These are phyloP conservation scores for Stictocephala bisonia DNA, from an alignment of 2,888 invertebrate genomes.

Conservation along the genomic window DNA sequence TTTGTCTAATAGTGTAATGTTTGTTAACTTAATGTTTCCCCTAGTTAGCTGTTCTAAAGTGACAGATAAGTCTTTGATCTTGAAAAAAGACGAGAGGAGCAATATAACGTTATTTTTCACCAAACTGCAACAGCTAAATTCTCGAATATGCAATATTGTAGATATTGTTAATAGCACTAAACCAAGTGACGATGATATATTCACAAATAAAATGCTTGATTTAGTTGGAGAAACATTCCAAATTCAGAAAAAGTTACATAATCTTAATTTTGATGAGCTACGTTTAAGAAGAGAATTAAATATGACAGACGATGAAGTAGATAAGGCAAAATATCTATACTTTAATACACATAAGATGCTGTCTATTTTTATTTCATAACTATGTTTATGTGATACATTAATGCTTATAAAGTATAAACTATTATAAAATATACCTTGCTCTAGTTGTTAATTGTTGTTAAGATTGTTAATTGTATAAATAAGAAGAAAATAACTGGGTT, in stretches of 20 bases:
- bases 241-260: not conserved
- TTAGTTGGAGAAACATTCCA: not conserved
- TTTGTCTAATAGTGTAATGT: no score
- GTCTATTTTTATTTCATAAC: constrained; percentile 1
- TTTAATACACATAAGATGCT: not conserved
- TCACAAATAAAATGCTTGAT: constrained; percentile 4
- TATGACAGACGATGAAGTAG: constrained; percentile 18
- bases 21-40: no score
- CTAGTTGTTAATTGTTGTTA: no score
- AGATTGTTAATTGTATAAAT: no score
- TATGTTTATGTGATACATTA: no score
- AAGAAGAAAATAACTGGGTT: no score
- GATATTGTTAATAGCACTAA: constrained; percentile 4
- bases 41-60: no score
- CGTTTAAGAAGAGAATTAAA: not conserved
- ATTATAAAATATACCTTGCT: no score
- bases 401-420: no score
- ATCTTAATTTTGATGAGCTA: constrained; percentile 4
- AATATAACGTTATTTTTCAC: not conserved
- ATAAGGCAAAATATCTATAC: not conserved
- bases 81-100: no score
- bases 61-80: no score
- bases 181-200: constrained; percentile 8
- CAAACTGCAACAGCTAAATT: not conserved
- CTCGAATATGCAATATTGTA: not conserved